A percentile compares a stretch with the other conserved stretches of the same genome.
These are phyloP conservation scores for Phthorimaea operculella DNA, from an alignment of 1,140 invertebrate species.

Conservation along the genomic window DNA sequence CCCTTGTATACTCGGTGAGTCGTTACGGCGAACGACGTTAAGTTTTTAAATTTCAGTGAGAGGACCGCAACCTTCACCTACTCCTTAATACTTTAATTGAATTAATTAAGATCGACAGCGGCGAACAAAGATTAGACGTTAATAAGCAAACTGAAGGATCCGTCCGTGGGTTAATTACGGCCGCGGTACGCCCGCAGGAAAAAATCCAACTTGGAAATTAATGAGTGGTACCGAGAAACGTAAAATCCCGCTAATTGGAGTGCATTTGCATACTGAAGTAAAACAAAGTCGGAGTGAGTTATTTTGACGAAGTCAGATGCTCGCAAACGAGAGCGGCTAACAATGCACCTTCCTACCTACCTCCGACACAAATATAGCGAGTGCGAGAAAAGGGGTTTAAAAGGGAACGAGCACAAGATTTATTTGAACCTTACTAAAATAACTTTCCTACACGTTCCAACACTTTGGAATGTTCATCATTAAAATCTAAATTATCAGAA, in stretches of 20 bases:
- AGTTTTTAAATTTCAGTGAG: slow-evolving; percentile 64
- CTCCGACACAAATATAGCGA: neutral
- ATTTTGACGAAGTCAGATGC: slow-evolving; percentile 49
- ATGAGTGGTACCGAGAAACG: slow-evolving; percentile 58
- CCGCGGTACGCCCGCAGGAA: slow-evolving; percentile 33
- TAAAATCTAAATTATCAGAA: too few relatives aligned
- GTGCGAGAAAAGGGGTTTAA: neutral
- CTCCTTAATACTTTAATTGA: slow-evolving; percentile 63
- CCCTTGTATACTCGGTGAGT: slow-evolving; percentile 64
- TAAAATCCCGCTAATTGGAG: slow-evolving; percentile 59
- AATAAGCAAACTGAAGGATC: slow-evolving; percentile 59
- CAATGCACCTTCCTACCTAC: slow-evolving; percentile 1
- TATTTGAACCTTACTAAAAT: too few relatives aligned
- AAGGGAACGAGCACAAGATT: slow-evolving; percentile 1
- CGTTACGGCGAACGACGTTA: slow-evolving; percentile 59
- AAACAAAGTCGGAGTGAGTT: slow-evolving; percentile 55
- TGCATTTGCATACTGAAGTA: slow-evolving; percentile 64
- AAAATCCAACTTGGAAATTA: slow-evolving; percentile 58
- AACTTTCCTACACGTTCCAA: too few relatives aligned
- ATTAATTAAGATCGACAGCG: slow-evolving; percentile 58
- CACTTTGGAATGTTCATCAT: too few relatives aligned
- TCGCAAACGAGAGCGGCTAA: slow-evolving; percentile 1
- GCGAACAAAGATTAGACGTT: slow-evolving; percentile 58
- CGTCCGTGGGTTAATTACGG: slow-evolving; percentile 59
- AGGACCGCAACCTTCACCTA: slow-evolving; percentile 62